Conservation (phyloP, 2,113 vertebrate species). For the Aegotheles bennettii region DNA sequence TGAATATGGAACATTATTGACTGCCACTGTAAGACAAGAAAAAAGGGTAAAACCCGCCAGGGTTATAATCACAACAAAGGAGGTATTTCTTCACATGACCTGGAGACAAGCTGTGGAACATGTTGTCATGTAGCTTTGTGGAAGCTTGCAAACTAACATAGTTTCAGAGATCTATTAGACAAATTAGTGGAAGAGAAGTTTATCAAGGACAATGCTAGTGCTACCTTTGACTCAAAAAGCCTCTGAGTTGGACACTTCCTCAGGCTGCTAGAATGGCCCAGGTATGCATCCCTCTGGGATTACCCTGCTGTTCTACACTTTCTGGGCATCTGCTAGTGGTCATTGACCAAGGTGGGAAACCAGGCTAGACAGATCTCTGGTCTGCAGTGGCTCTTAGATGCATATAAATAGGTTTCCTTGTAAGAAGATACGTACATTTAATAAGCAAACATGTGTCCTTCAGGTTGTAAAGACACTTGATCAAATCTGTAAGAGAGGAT, state of each 20-base stretch:
- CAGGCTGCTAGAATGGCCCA: background rate
- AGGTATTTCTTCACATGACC: background rate
- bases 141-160: background rate
- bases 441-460: background rate
- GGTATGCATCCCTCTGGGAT: rapidly evolving
- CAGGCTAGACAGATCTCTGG: rapidly evolving
- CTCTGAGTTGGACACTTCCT: background rate
- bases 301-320: rapidly evolving
- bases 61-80: background rate
- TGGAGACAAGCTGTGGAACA: background rate
- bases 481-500: background rate
- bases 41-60: background rate
- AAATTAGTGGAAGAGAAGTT: background rate
- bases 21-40: background rate
- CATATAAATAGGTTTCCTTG: background rate
- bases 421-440: background rate
- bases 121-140: background rate
- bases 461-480: background rate
- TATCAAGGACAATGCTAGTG: background rate
- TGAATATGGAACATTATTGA: background rate
- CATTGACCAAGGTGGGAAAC: background rate
- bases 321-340: background rate
- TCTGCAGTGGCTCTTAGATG: background rate
- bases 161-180: background rate
- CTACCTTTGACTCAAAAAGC: background rate